These are phyloP conservation scores for Pardosa pseudoannulata DNA, from an alignment of 2,888 invertebrate species.

Conservation along the genomic window DNA sequence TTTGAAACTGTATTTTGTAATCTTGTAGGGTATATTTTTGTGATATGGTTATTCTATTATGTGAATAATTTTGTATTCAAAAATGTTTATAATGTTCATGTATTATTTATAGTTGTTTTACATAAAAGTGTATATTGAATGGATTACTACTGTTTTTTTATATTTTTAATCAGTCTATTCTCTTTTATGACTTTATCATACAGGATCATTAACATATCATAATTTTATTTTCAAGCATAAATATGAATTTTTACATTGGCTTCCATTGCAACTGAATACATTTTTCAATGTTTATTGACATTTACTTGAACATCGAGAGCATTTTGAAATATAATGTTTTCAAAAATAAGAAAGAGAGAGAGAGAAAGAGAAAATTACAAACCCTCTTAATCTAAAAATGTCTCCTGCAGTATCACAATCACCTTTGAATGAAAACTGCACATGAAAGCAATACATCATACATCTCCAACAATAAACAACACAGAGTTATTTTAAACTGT, in stretches of 20 bases:
- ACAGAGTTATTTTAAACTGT: not conserved
- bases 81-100: too few species aligned
- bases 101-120: too few species aligned
- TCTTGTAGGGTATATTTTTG: too few species aligned
- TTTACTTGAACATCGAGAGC: not conserved
- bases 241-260: slow-evolving; percentile 9
- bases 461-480: not conserved
- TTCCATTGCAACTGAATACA: slow-evolving; percentile 12
- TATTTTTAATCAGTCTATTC: not conserved
- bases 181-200: not conserved
- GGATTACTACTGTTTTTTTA: too few species aligned
- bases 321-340: not conserved
- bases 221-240: slow-evolving; percentile 10
- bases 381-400: not conserved
- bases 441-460: slow-evolving; percentile 7
- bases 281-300: not conserved
- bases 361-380: not conserved
- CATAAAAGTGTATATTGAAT: too few species aligned
- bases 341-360: too few species aligned
- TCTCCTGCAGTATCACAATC: not conserved
- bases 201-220: not conserved
- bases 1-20: too few species aligned
- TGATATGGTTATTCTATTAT: too few species aligned
- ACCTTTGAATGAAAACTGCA: not conserved
- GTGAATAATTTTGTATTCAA: too few species aligned